Base-by-base conservation (phyloP, 2,888 invertebrate species). In the Cantharis nigra region DNA sequence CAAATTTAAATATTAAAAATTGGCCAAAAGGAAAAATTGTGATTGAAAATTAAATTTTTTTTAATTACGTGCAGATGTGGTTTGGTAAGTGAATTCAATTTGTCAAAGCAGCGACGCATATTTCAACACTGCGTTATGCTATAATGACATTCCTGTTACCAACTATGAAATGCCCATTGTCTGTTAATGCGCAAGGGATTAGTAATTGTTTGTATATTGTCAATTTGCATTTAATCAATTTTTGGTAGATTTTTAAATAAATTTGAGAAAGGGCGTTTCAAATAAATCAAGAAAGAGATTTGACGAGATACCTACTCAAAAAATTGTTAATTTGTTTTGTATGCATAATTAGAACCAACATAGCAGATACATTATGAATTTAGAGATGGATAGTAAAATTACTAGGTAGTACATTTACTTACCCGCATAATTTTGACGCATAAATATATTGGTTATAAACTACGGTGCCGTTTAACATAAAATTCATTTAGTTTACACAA, bases 151-250 rank as follows among this genome's bases (percentile, higher is more conserved):
- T 87, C 87, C 87, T 85, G 86, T 84, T 85, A 85, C 87, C 87
- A 87, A 87, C 87, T 87, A 87, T 87, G 87, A 86, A 87, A 87
- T 85, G 85, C 85, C 85, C 86, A 87, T 87, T 87, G 87, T 87
- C 85, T 84, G 85, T 80, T 85, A 86, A 87, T 86, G 84, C 85
- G 84, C 86, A 83, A 85, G 87, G 87, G 87, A 86, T 85, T 85
- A 82, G 87, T 87, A 87, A 88, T 88, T 88, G 87, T 88, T 88
- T 88, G 88, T 87, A 86, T 87, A 88, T 88, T 87, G 88, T 86
- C 87, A 87, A 88, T 87, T 87, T 87, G 85, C 87, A 87, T 87
- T 81, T 86, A 87, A 87, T 87, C 86, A 87, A 86, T 86, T 82
- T 80, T 78, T 71, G 77, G 77, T 18, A 18, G 18, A 64, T 26